Evolutionary conservation across 1,140 invertebrate species (phyloP).

Genomic region (Diprion similis): DNA sequence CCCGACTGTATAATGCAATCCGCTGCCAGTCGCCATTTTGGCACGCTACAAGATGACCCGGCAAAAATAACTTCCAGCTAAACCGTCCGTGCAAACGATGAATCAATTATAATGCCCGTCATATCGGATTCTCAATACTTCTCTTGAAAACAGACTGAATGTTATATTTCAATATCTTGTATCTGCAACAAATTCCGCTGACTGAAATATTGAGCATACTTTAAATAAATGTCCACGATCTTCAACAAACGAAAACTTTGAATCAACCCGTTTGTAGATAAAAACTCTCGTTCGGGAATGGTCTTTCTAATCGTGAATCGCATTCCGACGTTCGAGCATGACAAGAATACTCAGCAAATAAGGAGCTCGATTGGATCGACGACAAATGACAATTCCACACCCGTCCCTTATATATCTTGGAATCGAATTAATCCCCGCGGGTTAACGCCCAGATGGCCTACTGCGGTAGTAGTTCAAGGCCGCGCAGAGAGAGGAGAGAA

Average conservation of each 20-base stretch:
- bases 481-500: neutral
- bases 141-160: too few species aligned
- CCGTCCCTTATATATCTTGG: too few species aligned
- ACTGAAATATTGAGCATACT: too few species aligned
- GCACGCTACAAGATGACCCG: neutral
- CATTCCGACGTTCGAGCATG: neutral
- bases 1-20: slow-evolving; percentile 38
- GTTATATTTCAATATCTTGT: too few species aligned
- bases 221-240: neutral
- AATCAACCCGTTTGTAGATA: neutral
- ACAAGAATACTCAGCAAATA: neutral
- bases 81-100: too few species aligned
- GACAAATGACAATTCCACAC: neutral
- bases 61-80: too few species aligned
- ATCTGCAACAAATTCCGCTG: too few species aligned
- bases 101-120: too few species aligned
- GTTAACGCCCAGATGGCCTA: slow-evolving; percentile 1
- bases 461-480: neutral
- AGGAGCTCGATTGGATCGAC: neutral
- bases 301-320: neutral
- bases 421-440: neutral
- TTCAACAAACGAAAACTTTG: neutral
- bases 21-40: slow-evolving; percentile 28
- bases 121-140: too few species aligned
- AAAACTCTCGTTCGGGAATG: neutral